A percentile compares a stretch with the other conserved stretches of the same genome.
Conservation (phyloP, 2,888 invertebrate genomes). For the Stenotaenia linearis region DNA sequence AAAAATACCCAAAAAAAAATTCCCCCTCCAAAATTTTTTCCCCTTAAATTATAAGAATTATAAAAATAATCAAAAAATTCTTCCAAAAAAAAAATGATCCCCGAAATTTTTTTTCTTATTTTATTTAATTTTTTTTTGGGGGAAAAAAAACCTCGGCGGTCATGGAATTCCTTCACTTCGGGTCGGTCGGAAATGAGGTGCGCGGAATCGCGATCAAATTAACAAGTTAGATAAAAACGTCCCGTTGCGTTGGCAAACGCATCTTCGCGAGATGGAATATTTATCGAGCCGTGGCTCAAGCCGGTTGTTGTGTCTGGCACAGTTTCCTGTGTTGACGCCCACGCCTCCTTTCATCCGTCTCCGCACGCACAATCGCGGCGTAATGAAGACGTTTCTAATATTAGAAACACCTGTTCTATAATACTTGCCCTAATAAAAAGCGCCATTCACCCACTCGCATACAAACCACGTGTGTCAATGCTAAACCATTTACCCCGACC, state of each 20-base stretch:
- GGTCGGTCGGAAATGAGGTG: no score
- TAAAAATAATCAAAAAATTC: no score
- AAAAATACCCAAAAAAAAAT: no score
- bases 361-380: neutral
- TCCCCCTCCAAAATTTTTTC: no score
- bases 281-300: neutral
- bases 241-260: neutral
- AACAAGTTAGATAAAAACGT: neutral
- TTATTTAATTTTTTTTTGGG: no score
- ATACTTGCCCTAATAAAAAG: neutral
- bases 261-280: neutral
- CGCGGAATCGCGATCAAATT: neutral
- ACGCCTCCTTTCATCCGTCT: neutral
- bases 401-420: slow-evolving; percentile 1
- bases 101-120: no score
- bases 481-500: neutral
- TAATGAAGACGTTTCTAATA: slow-evolving; percentile 5
- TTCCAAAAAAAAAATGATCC: no score
- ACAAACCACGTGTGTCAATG: neutral
- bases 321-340: slow-evolving; percentile 9
- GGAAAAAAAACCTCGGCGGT: no score
- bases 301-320: slow-evolving; percentile 9
- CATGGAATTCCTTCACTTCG: no score
- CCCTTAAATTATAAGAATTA: no score
- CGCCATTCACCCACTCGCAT: no score